Evolutionary conservation across 1,140 invertebrate genomes (phyloP), one percentile per base, ranked within the genome.

Genomic region (Drosophila neocordata): DNA sequence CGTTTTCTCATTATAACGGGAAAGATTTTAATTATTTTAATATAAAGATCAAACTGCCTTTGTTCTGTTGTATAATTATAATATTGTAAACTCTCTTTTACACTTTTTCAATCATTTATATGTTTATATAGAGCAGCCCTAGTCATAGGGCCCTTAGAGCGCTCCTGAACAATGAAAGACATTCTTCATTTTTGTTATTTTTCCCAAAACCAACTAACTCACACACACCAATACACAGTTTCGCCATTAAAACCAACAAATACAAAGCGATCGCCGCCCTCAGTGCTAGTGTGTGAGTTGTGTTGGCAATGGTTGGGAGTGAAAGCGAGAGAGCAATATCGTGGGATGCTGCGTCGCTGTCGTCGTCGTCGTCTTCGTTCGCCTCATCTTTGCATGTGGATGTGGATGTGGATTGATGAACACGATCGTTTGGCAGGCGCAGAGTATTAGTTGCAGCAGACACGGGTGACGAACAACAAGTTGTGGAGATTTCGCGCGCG

Each of bases 391-490:
- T 69, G 62, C 18, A 61, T 74, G 78, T 68, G 64, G 31, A 65
- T 55, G 35, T 15, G 24, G 65, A 12, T 57, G 56, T 66, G 64
- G 56, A 27, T 66, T 78, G 75, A 65, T 82, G 83, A 85, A 69
- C 62, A 38, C 38, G 60, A 70, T 69, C 60, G 67, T 27, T 61
- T 51, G 31, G 79, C 65, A 60, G 71, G 62, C 67, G 70, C 37
- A 37, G 67, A 69, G 70, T 76, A 79, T 89, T 89, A 89, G 87
- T 89, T 87, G 85, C 85, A 89, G 81, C 81, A 82, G 81, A 78
- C 73, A 89, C 87, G 87, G 85, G 80, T 89, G 84, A 88, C 76
- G 87, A 89, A 75, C 81, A 89, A 89, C 85, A 80, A 89, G 81
- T 85, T 85, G 79, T 73, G 63, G 63, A 66, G 78, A 79, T 79